These are phyloP conservation scores for Sturmia bella DNA, from an alignment of 2,888 invertebrate species.

Conservation along the genomic window DNA sequence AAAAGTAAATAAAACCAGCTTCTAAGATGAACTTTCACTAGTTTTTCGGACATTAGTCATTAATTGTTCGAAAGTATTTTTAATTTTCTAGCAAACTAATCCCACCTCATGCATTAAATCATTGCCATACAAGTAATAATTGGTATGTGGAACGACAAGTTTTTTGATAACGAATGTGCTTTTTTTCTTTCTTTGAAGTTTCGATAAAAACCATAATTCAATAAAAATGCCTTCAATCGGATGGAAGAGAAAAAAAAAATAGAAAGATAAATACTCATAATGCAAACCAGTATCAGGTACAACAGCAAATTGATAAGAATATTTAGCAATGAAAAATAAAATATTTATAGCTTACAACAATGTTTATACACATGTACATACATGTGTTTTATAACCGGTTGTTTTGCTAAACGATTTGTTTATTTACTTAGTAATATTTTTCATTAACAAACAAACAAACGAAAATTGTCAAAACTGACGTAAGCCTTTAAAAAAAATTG, in stretches of 20 bases:
- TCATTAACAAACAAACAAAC: too few species aligned
- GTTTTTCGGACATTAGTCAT: too few species aligned
- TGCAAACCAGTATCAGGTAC: slow-evolving; percentile 2
- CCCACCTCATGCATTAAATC: not conserved
- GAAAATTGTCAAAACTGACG: too few species aligned
- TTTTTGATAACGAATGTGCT: not conserved
- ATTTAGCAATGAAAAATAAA: not conserved
- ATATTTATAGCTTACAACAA: not conserved
- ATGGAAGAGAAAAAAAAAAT: not conserved
- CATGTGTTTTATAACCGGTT: not conserved
- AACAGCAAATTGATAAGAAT: not conserved
- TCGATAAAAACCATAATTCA: slow-evolving; percentile 4
- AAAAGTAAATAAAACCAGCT: too few species aligned
- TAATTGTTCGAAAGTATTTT: too few species aligned
- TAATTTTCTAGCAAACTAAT: not conserved
- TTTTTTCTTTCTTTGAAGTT: not conserved
- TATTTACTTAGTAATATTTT: too few species aligned
- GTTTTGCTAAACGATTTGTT: too few species aligned
- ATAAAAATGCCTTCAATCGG: not conserved
- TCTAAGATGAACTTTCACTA: too few species aligned
- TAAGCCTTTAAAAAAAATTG: too few species aligned
- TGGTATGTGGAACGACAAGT: not conserved
- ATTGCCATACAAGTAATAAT: not conserved
- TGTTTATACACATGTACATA: not conserved
- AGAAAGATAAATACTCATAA: not conserved